Evolutionary conservation across 1,140 invertebrate genomes (phyloP), one percentile per base, ranked within the genome.

Genomic region (Pararge aegeria): DNA sequence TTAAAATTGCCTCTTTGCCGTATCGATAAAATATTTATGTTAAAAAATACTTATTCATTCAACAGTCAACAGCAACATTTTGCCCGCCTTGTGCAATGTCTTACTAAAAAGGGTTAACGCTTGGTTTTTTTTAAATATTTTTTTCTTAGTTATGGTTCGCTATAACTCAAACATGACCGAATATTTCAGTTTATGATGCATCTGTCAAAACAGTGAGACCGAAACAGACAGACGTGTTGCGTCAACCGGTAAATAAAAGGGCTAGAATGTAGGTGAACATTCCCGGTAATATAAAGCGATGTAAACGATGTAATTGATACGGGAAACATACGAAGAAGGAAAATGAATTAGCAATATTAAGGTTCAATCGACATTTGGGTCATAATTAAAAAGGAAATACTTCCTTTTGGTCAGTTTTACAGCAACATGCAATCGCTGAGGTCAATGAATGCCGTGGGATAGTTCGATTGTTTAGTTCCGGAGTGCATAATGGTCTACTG

Each of bases 231-330:
- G 67, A 59, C 53, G 34, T 65, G 64, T 85, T 82, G 62, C 75
- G 83, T 71, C 83, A 83, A 76, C 66, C 53, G 55, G 52, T 66
- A 73, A 57, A 49, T 63, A 68, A 73, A 64, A 74, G 68, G 58
- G 67, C 60, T 70, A 57, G 62, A 61, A 60, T 61, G 68, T 73
- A 75, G 78, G 76, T 71, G 78, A 75, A 83, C 21, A 63, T 61
- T 79, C 75, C 66, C 67, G 55, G 64, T 51, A 50, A n/a, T n/a
- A 57, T 62, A 64, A 68, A 77, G 67, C 60, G 68, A 60, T 70
- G 78, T 84, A 86, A 86, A 81, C 64, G 78, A 68, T 78, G 74
- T 84, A 87, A 87, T 87, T 83, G 76, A 71, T 82, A 75, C 53
- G 27, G 66, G 61, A 78, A 81, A 87, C 78, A 84, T 37, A 12